phyloP scores from a whole-genome alignment of 2,888 invertebrate genomes.

The Nymphalis c-album region DNA sequence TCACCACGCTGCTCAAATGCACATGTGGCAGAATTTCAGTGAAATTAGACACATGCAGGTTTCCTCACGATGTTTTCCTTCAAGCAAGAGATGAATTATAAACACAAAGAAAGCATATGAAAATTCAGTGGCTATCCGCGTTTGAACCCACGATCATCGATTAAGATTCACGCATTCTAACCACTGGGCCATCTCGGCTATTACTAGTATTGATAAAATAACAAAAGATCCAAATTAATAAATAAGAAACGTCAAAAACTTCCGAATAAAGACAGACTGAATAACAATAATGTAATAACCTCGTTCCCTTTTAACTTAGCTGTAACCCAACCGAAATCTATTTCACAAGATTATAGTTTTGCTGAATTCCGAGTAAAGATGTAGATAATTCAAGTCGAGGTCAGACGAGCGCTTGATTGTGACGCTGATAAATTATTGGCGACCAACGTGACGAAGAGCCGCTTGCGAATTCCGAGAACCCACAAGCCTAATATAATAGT shows the following conservation, averaged over 20 bases:
- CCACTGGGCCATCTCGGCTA: no score
- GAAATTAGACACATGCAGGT: no score
- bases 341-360: constrained; percentile 14
- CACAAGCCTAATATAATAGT: constrained; percentile 21
- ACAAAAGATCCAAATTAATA: no score
- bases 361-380: constrained; percentile 7
- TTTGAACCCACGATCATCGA: no score
- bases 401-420: constrained; percentile 27
- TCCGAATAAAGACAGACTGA: background rate
- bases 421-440: constrained; percentile 34
- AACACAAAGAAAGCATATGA: no score
- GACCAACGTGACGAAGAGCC: constrained; percentile 22
- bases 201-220: no score
- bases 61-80: no score
- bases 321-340: background rate
- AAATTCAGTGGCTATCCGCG: no score
- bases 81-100: no score
- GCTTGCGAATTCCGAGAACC: constrained; percentile 20
- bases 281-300: background rate
- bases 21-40: no score
- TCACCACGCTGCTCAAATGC: no score
- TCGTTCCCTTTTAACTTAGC: constrained; percentile 1
- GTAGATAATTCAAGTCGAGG: constrained; percentile 24
- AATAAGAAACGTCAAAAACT: background rate
- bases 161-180: no score